Evolutionary conservation across 2,113 vertebrate species (phyloP), one percentile per base, ranked within the genome.

Genomic region (Hiodon tergisus): DNA sequence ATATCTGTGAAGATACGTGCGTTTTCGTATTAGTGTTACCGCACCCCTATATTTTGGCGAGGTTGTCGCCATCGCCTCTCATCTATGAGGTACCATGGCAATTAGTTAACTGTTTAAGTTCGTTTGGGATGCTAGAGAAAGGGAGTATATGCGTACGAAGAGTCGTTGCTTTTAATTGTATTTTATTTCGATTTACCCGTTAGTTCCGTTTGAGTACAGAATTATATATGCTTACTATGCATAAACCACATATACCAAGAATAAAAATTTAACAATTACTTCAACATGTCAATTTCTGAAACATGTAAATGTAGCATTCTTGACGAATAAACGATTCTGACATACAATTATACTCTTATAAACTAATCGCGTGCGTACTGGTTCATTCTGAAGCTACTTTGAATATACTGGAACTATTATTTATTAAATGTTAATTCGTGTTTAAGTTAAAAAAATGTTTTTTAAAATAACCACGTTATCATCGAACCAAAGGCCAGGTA

Each of bases 51-150:
- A 67, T 73, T 58, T 47, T 57, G 65, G 14, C 58, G 63, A 17
- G 67, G 17, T 55, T 55, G 46, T 83, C 78, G 79, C 71, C 62
- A 74, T 74, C 48, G 54, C 81, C 78, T 63, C 65, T 78, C 72
- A 73, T 78, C 72, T 71, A 61, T 65, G 78, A 76, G 75, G 80
- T 81, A 73, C 81, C 77, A 80, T 79, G 76, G 77, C 75, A 75
- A 83, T 82, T 79, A 81, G 76, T 85, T 82, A 79, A 81, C 82
- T 78, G 71, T 81, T 80, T 80, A 66, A 67, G 76, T 67, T 61
- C 2, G 5, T 47, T 71, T 47, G 8, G 14, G 46, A 55, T 14
- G 5, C 4, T 71, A 53, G 3, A 58, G 65, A 59, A 75, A 51
- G 14, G 47, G 13, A 16, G 46, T 58, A 76, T 53, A 48, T 5